A percentile compares a stretch with the other conserved stretches of the same genome.
Evolutionary conservation across 2,888 invertebrate genomes (phyloP).

Genomic region (Mamestra brassicae): DNA sequence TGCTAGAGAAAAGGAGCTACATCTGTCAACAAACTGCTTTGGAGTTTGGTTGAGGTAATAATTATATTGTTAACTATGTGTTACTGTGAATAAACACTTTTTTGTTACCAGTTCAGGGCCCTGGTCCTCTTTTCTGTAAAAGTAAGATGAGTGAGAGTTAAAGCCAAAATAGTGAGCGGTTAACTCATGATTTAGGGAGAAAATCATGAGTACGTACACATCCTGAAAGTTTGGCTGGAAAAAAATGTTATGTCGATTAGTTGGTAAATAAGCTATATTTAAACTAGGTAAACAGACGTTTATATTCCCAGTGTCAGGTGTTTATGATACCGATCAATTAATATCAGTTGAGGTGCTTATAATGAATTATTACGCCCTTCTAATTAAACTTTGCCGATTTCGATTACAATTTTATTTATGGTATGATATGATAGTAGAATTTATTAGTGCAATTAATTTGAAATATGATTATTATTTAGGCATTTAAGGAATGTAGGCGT

Average conservation of each 20-base stretch:
- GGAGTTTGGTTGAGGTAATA: no score
- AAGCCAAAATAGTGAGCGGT: no score
- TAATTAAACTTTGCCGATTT: constrained; percentile 66
- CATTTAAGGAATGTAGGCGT: constrained; percentile 26
- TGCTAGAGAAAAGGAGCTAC: no score
- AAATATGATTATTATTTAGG: constrained; percentile 51
- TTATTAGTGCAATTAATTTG: constrained; percentile 59
- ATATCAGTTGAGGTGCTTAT: constrained; percentile 47
- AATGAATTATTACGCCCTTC: constrained; percentile 57
- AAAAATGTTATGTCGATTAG: neutral
- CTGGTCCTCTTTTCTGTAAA: no score
- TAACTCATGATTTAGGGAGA: no score
- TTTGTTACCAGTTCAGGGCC: no score
- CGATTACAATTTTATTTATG: constrained; percentile 61
- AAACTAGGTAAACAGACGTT: neutral
- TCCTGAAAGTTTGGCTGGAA: neutral
- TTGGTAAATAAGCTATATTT: neutral
- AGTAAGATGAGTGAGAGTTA: no score
- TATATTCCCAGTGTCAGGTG: constrained; percentile 45
- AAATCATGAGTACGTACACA: no score
- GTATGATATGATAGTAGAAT: constrained; percentile 53
- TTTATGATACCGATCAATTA: constrained; percentile 59
- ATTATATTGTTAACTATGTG: no score
- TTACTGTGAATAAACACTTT: no score
- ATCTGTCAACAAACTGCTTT: no score